Evolutionary conservation across 35 echinoderm and acorn worm genomes (phyloP).

Genomic region (Antedon bifida): DNA sequence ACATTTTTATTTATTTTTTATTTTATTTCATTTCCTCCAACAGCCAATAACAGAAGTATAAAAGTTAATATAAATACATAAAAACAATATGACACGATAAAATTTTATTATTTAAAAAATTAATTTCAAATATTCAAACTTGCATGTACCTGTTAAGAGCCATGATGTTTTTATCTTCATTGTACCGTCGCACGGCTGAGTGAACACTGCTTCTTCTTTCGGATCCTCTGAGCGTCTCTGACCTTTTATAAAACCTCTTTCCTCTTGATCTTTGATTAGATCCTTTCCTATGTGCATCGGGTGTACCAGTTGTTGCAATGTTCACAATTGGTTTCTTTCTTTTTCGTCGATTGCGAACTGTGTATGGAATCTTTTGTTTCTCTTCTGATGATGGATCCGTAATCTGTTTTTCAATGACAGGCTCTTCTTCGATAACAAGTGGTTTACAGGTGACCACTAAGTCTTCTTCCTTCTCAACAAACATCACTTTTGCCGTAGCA

Average conservation of each 20-base stretch:
- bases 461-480: not conserved
- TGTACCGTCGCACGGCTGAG: conserved; percentile 74
- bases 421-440: not conserved
- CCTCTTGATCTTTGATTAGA: not conserved
- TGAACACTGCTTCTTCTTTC: conserved; percentile 96
- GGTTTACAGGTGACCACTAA: not conserved
- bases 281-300: not conserved
- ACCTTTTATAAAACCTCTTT: conserved; percentile 50
- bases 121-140: too few relatives aligned
- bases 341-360: not conserved
- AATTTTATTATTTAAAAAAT: too few relatives aligned
- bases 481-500: not conserved
- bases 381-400: conserved; percentile 1
- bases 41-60: too few relatives aligned
- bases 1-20: not conserved
- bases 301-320: not conserved
- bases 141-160: conserved; percentile 86
- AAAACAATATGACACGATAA: too few relatives aligned
- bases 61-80: too few relatives aligned
- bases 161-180: conserved; percentile 98
- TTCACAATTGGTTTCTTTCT: not conserved
- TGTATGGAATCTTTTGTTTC: not conserved
- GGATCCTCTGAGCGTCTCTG: conserved; percentile 77
- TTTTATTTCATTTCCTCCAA: too few relatives aligned
- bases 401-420: not conserved